These are phyloP conservation scores for Alloplasta piceator DNA, from an alignment of 2,888 invertebrate species.

Conservation along the genomic window DNA sequence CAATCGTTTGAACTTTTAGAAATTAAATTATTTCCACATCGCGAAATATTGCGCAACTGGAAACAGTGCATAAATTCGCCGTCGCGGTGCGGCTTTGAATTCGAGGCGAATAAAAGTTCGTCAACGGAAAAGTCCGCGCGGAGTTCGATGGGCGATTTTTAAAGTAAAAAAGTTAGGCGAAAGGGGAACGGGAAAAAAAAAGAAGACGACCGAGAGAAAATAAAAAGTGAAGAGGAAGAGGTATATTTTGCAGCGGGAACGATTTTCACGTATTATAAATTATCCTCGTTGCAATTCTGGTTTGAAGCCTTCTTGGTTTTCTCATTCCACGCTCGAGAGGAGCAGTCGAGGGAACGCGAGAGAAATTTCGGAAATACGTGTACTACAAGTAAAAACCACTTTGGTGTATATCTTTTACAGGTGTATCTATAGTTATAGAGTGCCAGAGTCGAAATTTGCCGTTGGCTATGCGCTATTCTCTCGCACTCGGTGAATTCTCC, in stretches of 20 bases:
- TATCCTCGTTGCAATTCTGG: constrained; percentile 35
- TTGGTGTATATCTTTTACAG: constrained; percentile 1
- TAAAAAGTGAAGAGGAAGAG: constrained; percentile 25
- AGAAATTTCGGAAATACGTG: constrained; percentile 50
- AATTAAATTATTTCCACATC: not conserved
- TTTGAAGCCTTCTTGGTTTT: not conserved
- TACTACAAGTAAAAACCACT: constrained; percentile 27
- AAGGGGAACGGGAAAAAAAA: constrained; percentile 10
- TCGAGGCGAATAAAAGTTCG: no score
- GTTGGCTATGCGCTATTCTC: not conserved
- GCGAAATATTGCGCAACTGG: not conserved
- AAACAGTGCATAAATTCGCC: no score
- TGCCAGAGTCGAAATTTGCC: no score
- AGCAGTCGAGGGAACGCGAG: not conserved
- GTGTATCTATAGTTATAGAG: not conserved
- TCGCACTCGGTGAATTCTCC: constrained; percentile 52
- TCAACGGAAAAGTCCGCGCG: not conserved
- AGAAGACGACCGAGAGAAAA: not conserved
- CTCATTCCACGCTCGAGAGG: constrained; percentile 15
- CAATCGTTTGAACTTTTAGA: not conserved
- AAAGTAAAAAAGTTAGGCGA: not conserved
- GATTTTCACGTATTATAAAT: constrained; percentile 42
- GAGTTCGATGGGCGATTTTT: not conserved
- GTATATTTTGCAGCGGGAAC: constrained; percentile 15
- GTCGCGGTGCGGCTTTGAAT: no score